Percentiles rank a stretch among this genome's conserved stretches.
These are phyloP conservation scores for Aegypius monachus DNA, from an alignment of 2,113 vertebrate genomes.

Conservation along the genomic window DNA sequence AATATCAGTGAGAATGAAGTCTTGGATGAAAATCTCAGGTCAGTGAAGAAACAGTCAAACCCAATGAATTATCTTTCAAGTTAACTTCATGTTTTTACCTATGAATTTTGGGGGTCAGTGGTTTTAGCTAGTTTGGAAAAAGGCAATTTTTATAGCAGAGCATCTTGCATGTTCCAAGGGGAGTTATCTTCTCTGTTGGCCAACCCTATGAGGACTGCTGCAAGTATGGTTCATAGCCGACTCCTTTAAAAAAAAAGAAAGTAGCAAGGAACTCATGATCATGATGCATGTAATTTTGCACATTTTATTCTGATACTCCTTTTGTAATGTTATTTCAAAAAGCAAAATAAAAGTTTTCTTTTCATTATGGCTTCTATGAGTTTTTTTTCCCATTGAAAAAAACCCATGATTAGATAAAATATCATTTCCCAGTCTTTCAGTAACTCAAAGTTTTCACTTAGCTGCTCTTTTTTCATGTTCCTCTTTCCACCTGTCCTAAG, in stretches of 20 bases:
- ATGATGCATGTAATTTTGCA: conserved; percentile 5
- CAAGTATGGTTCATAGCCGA: background rate
- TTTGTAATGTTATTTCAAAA: conserved; percentile 27
- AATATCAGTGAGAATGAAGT: background rate
- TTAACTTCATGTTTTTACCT: background rate
- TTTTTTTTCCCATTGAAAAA: background rate
- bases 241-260: background rate
- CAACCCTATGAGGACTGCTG: background rate
- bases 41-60: conserved; percentile 50
- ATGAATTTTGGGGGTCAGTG: background rate
- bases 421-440: background rate
- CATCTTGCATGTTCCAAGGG: background rate
- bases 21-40: conserved; percentile 33
- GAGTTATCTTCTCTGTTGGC: background rate
- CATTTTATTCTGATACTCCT: background rate
- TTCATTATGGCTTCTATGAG: background rate
- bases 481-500: background rate
- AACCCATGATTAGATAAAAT: background rate
- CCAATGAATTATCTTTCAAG: background rate
- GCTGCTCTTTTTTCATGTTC: background rate
- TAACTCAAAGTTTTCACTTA: background rate
- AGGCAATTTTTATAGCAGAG: background rate
- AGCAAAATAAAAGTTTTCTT: conserved; percentile 29
- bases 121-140: background rate
- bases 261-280: background rate